Conservation (phyloP, 1,140 invertebrate species). For the Drosophila suzukii region DNA sequence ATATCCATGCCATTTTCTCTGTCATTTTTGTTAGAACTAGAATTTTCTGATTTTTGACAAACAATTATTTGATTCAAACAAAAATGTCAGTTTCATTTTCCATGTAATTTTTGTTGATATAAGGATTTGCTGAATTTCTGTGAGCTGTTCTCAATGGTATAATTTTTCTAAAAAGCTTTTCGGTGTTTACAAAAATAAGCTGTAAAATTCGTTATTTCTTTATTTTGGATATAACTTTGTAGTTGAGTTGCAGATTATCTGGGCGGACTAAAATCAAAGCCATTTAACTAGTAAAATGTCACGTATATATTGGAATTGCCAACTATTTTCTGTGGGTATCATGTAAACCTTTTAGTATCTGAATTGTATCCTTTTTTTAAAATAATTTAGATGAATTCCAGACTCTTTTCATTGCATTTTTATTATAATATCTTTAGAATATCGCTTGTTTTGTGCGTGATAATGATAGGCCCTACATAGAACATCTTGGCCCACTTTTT, state of each 20-base stretch:
- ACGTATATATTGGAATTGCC: background rate
- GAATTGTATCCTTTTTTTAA: background rate
- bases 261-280: too few species aligned
- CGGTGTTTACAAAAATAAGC: too few species aligned
- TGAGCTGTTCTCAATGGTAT: background rate
- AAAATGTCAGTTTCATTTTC: background rate
- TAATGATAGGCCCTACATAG: slow-evolving; percentile 14
- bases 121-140: background rate
- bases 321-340: background rate
- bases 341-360: background rate
- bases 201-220: too few species aligned
- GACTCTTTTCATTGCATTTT: too few species aligned
- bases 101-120: background rate
- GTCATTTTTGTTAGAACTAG: too few species aligned
- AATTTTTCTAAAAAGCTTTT: too few species aligned
- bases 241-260: background rate
- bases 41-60: too few species aligned
- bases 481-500: slow-evolving; percentile 34
- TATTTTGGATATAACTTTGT: background rate
- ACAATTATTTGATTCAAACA: too few species aligned
- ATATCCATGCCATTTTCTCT: too few species aligned
- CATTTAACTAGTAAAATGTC: background rate
- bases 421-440: background rate
- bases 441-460: slow-evolving; percentile 3
- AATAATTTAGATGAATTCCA: background rate